Evolutionary conservation across 2,888 invertebrate species (phyloP).

Genomic region (Nemotelus nigrinus): DNA sequence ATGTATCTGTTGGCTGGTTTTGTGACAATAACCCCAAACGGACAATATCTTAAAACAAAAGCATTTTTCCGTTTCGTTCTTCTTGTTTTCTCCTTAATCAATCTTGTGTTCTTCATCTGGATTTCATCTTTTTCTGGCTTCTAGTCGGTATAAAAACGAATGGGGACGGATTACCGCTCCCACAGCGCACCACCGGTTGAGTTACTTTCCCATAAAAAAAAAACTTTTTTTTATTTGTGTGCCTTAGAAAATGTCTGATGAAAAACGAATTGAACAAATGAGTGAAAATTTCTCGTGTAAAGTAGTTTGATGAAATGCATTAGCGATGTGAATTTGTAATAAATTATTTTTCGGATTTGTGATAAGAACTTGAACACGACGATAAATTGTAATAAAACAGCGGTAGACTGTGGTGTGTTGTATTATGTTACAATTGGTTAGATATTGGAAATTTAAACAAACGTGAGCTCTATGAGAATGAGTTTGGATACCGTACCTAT

Average conservation of each 20-base stretch:
- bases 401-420: background rate
- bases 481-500: no score
- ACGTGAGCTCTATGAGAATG: no score
- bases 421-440: no score
- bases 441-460: no score
- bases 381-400: constrained; percentile 21
- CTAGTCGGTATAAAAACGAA: background rate
- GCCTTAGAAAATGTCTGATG: background rate
- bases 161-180: background rate
- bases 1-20: background rate
- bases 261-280: constrained; percentile 17
- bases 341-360: constrained; percentile 17
- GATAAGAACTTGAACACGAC: constrained; percentile 23
- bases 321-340: constrained; percentile 14
- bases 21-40: constrained; percentile 31
- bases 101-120: constrained; percentile 27
- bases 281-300: constrained; percentile 1
- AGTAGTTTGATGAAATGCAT: constrained; percentile 30
- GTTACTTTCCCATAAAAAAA: constrained; percentile 10
- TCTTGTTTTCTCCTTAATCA: constrained; percentile 36
- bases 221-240: background rate
- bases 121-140: constrained; percentile 7
- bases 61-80: background rate
- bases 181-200: background rate
- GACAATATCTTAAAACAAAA: constrained; percentile 28